phyloP scores from a whole-genome alignment of 2,888 invertebrate species.

The Nomada goodeniana region DNA sequence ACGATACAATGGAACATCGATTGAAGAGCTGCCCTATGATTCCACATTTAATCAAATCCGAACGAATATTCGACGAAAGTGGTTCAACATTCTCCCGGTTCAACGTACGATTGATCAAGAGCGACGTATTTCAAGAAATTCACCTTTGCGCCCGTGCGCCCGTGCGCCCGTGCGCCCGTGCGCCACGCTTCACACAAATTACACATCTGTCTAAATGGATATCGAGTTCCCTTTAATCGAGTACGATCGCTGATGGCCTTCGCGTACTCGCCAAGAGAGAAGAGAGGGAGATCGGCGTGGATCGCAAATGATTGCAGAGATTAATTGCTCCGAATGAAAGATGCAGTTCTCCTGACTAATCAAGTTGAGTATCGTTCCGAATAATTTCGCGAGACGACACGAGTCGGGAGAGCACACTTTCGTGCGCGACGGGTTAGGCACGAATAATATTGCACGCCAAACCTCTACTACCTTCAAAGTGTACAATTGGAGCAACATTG shows the following conservation, averaged over 20 bases:
- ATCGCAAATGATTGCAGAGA: neutral
- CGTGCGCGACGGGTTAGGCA: neutral
- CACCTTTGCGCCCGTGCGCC: neutral
- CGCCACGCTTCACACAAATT: neutral
- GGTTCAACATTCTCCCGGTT: neutral
- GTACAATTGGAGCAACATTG: constrained; percentile 2
- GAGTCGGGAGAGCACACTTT: neutral
- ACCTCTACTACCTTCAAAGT: constrained; percentile 1
- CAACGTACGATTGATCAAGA: neutral
- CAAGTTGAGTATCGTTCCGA: neutral
- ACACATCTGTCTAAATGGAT: constrained; percentile 22
- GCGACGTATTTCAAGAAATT: constrained; percentile 9
- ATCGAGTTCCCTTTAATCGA: constrained; percentile 4
- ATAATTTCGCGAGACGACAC: neutral
- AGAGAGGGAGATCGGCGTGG: neutral
- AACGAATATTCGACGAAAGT: constrained; percentile 1
- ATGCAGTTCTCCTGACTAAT: neutral
- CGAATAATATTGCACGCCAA: neutral
- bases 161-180: no score
- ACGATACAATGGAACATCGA: neutral
- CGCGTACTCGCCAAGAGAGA: neutral
- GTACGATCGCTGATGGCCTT: neutral
- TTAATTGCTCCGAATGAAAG: neutral
- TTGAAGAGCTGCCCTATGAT: neutral
- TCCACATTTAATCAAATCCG: neutral